Percentiles rank a stretch among this genome's conserved stretches.
Conservation (phyloP, 1,140 invertebrate species). For the Cephus cinctus region DNA sequence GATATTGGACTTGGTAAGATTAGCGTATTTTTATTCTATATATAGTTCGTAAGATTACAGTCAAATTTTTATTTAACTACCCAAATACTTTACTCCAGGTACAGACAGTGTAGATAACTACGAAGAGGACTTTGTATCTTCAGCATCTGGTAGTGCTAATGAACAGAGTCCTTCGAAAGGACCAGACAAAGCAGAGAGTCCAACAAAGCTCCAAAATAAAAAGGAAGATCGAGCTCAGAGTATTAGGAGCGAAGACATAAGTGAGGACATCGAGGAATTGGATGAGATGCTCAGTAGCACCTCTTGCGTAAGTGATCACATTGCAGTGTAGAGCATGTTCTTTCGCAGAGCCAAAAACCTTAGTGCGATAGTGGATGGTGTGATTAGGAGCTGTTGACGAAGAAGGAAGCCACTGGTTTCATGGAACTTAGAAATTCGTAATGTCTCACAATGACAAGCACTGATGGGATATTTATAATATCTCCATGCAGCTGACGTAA, state of each 20-base stretch:
- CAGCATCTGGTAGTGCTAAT: slow-evolving; percentile 48
- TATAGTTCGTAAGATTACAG: slow-evolving; percentile 5
- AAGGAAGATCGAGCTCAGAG: slow-evolving; percentile 37
- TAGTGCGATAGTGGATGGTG: too few relatives aligned
- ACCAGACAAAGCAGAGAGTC: slow-evolving; percentile 32
- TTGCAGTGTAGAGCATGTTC: too few relatives aligned
- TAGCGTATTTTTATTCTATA: slow-evolving; percentile 13
- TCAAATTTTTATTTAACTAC: neutral
- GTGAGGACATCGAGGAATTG: slow-evolving; percentile 48
- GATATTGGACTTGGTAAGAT: slow-evolving; percentile 47
- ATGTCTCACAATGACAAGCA: too few relatives aligned
- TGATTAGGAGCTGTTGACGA: too few relatives aligned
- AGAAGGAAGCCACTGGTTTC: too few relatives aligned
- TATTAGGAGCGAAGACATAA: slow-evolving; percentile 43
- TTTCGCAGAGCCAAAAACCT: too few relatives aligned
- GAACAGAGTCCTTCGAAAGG: slow-evolving; percentile 48
- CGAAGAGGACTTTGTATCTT: slow-evolving; percentile 54
- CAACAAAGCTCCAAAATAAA: slow-evolving; percentile 25
- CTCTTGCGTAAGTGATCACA: slow-evolving; percentile 48
- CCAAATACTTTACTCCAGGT: slow-evolving; percentile 31
- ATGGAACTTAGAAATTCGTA: too few relatives aligned
- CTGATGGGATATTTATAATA: too few relatives aligned
- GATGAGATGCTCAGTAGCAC: slow-evolving; percentile 48
- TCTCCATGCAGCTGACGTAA: too few relatives aligned
- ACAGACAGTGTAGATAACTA: slow-evolving; percentile 46